phyloP scores from a whole-genome alignment of 1,140 invertebrate species.

The Zaprionus camerounensis region DNA sequence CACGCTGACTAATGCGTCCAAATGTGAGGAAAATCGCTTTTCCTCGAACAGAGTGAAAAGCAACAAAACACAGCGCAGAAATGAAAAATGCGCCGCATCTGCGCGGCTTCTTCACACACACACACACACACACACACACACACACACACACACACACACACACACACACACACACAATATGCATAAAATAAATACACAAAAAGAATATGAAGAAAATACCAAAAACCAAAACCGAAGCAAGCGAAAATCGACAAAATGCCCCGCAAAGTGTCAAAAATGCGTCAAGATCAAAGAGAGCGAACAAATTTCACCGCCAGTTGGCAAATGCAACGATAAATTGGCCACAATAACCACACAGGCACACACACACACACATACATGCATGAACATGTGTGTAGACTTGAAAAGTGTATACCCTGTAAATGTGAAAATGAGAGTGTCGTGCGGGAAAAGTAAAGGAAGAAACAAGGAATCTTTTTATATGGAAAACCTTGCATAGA shows the following conservation, averaged over 20 bases:
- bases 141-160: constrained; percentile 24
- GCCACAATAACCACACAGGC: constrained; percentile 45
- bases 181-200: constrained; percentile 35
- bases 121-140: constrained; percentile 18
- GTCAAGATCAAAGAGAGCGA: constrained; percentile 78
- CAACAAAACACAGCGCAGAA: constrained; percentile 23
- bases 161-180: constrained; percentile 23
- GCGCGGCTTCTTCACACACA: constrained; percentile 47
- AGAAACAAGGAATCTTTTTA: neutral
- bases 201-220: constrained; percentile 5
- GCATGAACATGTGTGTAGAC: neutral
- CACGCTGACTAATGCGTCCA: constrained; percentile 69
- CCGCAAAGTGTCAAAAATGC: constrained; percentile 79
- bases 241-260: constrained; percentile 57
- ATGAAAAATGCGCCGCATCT: constrained; percentile 71
- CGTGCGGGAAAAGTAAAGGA: neutral
- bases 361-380: constrained; percentile 4
- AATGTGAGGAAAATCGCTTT: constrained; percentile 58
- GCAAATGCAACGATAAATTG: constrained; percentile 80
- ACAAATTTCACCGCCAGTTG: constrained; percentile 74
- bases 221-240: constrained; percentile 34
- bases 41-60: constrained; percentile 32
- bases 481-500: too few species aligned
- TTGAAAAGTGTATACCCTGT: constrained; percentile 20
- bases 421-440: neutral